A percentile compares a stretch with the other conserved stretches of the same genome.
phyloP scores from a whole-genome alignment of 2,113 vertebrate species.

The Datnioides undecimradiatus region DNA sequence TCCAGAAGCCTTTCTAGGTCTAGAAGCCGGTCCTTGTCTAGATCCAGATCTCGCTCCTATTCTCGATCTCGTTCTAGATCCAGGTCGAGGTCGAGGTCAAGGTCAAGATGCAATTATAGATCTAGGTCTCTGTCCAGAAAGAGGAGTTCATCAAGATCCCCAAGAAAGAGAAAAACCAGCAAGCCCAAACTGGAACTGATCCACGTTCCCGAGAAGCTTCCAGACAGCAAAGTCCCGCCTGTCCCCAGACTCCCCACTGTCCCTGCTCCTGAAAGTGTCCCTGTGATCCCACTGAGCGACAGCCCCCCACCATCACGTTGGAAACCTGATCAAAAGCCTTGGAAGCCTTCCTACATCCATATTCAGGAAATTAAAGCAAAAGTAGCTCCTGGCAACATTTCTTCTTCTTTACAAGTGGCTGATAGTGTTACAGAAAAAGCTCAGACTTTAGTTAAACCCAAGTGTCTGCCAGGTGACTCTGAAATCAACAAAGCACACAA shows the following conservation, averaged over 20 bases:
- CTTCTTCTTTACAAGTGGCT: constrained; percentile 72
- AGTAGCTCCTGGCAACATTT: constrained; percentile 76
- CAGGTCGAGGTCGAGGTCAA: constrained; percentile 79
- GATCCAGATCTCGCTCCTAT: constrained; percentile 84
- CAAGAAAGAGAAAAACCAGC: constrained; percentile 77
- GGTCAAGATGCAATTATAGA: constrained; percentile 74
- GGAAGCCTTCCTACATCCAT: constrained; percentile 96
- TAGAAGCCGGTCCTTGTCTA: constrained; percentile 72
- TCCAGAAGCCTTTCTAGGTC: constrained; percentile 78
- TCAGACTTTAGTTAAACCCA: constrained; percentile 66
- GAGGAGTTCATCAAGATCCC: constrained; percentile 81
- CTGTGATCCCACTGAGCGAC: constrained; percentile 94
- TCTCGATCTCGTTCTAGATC: constrained; percentile 83
- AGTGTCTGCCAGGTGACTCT: constrained; percentile 74
- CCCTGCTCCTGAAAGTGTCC: constrained; percentile 83
- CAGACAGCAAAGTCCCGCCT: constrained; percentile 78
- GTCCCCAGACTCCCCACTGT: constrained; percentile 65
- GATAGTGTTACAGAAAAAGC: constrained; percentile 72
- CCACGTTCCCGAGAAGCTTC: constrained; percentile 76
- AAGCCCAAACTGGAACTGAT: constrained; percentile 80
- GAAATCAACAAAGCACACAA: constrained; percentile 83
- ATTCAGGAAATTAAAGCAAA: constrained; percentile 93
- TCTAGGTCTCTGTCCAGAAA: constrained; percentile 75
- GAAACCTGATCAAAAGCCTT: constrained; percentile 98
- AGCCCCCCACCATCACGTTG: constrained; percentile 98